Conservation (phyloP, 1,140 invertebrate genomes). For the Aphaenogaster ashmeadi region DNA sequence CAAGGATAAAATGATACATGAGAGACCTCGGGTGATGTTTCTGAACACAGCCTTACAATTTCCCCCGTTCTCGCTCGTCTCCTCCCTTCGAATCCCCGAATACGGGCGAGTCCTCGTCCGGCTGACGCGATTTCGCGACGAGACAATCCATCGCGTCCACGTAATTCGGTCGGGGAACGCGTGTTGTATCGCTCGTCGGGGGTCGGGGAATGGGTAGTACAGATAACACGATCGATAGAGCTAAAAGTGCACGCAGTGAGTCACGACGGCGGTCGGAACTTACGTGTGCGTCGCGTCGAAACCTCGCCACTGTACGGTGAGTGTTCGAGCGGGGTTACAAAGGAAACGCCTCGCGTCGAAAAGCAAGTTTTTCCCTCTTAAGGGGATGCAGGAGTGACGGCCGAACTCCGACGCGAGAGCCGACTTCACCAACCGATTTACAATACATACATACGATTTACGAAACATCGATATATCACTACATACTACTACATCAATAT, state of each 20-base stretch:
- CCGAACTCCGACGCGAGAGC: too few relatives aligned
- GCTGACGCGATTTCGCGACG: neutral
- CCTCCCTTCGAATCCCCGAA: neutral
- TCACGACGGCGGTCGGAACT: constrained; percentile 39
- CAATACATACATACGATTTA: too few relatives aligned
- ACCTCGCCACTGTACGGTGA: neutral
- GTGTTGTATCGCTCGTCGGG: neutral
- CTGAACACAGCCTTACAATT: too few relatives aligned
- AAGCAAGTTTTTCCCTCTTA: neutral
- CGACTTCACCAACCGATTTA: too few relatives aligned
- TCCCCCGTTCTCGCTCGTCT: neutral
- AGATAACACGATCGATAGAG: constrained; percentile 56
- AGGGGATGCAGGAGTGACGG: too few relatives aligned
- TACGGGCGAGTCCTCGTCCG: neutral
- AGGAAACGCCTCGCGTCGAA: neutral
- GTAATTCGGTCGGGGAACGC: constrained; percentile 45
- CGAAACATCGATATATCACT: too few relatives aligned
- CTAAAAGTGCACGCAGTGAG: constrained; percentile 58
- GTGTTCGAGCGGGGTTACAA: neutral
- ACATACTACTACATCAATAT: too few relatives aligned
- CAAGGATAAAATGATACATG: too few relatives aligned
- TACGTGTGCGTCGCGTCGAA: constrained; percentile 17
- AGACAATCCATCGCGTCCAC: neutral
- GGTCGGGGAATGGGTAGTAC: constrained; percentile 25
- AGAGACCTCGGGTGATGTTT: too few relatives aligned